Base-by-base conservation (phyloP, 2,113 vertebrate species). In the Lanius collurio region DNA sequence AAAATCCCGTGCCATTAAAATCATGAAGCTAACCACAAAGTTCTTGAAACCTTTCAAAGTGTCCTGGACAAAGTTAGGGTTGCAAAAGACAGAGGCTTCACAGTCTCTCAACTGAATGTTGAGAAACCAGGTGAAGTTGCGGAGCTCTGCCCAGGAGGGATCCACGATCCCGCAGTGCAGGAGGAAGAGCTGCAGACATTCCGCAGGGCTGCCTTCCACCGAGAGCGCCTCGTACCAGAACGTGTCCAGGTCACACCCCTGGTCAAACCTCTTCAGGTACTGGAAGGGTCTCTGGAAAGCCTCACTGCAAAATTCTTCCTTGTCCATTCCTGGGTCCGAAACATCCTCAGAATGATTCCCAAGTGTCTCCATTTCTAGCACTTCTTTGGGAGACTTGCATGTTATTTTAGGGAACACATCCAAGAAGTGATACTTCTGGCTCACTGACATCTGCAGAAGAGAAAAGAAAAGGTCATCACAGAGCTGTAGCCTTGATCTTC, bases 11-110 rank as follows among this genome's bases (percentile, higher is more conserved):
- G 99, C 99, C 99, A 99, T 99, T 37, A 99, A 89, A 95, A 99
- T 99, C 99, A 99, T 99, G 97, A 99, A 99, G 73, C 98, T 94
- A 13, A 99, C 99, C 14, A 99, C 99, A 94, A 99, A 99, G 80
- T 95, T 98, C 97, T 98, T 99, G 97, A 99, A 99, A 42, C 99
- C 99, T 5, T 44, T 71, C 57, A 99, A 84, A 1, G 98, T 98
- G 94, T 99, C 99, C n/a, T 97, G 97, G 16, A 97, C 97, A 44
- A 99, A 96, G 3, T 5, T 19, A 12, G 94, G 71, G n/a, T 99
- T 80, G 94, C 99, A 99, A 67, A 99, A 99, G 35, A 98, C 96
- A 15, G 99, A 99, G 11, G 97, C 96, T 92, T 99, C 99, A 31
- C 99, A 99, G 87, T 99, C 99, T 70, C 70, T 91, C 62, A 99